Percentiles rank a stretch among this genome's conserved stretches.
Conservation (phyloP, 1,140 invertebrate species). For the Conopomorpha cramerella region DNA sequence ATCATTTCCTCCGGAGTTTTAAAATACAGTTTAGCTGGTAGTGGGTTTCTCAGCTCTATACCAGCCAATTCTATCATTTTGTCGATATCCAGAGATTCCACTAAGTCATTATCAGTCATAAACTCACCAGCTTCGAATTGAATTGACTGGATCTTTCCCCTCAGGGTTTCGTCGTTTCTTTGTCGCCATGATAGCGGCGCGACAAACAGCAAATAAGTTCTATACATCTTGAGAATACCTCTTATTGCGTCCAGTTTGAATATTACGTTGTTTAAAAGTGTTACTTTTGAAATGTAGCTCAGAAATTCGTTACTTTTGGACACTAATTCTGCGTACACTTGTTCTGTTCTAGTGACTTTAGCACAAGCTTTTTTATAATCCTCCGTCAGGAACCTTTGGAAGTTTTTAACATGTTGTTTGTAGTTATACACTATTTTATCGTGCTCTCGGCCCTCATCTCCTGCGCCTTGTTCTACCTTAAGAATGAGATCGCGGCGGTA, state of each 20-base stretch:
- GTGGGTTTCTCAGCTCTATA: conserved; percentile 39
- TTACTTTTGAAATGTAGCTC: conserved; percentile 45
- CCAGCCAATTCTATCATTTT: conserved; percentile 39
- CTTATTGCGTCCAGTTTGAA: conserved; percentile 68
- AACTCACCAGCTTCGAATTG: conserved; percentile 35
- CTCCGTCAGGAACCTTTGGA: conserved; percentile 66
- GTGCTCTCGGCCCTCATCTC: conserved; percentile 58
- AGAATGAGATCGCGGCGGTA: conserved; percentile 64
- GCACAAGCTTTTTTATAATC: conserved; percentile 65
- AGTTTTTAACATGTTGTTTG: conserved; percentile 60
- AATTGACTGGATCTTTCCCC: conserved; percentile 24
- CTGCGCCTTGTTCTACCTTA: conserved; percentile 63
- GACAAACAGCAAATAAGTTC: conserved; percentile 66
- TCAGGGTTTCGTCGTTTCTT: conserved; percentile 43
- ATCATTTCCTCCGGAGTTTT: conserved; percentile 61
- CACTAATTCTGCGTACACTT: conserved; percentile 45
- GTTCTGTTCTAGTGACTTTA: conserved; percentile 56
- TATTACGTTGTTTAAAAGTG: conserved; percentile 61
- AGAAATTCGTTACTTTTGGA: conserved; percentile 59
- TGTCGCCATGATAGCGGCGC: conserved; percentile 65
- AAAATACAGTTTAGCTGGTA: conserved; percentile 62
- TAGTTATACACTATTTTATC: conserved; percentile 59
- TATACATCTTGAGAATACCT: conserved; percentile 65
- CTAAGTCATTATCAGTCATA: conserved; percentile 35
- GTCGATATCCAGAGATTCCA: conserved; percentile 43